Evolutionary conservation across 2,113 vertebrate species (phyloP), one percentile per base, ranked within the genome.

Genomic region (Sceloporus undulatus): DNA sequence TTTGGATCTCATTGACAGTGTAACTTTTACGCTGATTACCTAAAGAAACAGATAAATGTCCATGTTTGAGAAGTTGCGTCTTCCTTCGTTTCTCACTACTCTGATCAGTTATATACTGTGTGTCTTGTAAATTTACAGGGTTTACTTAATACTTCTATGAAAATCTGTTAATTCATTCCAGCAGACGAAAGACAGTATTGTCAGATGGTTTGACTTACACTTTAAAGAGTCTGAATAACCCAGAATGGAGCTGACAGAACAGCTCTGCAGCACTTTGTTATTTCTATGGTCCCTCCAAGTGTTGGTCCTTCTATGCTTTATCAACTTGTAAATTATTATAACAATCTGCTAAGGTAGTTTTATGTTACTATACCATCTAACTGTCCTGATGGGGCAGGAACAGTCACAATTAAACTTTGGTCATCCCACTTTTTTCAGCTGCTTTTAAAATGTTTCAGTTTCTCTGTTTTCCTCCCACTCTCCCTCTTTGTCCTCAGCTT

Each of bases 141-240:
- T 48, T 86, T 70, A 34, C 19, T 79, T 79, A 59, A 16, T 34
- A n/a, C 19, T 16, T 66, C 77, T 38, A 1, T n/a, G 29, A 82
- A 34, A 70, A 14, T 29, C 48, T 48, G 48, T 48, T 48, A 48
- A 48, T 48, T 48, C 14, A 10, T 29, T 6, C 25, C 38, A 71
- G 68, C 3, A 38, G 23, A 29, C 1, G 10, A 14, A 48, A 40
- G 27, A 8, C 9, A 68, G n/a, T 21, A 1, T 59, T 70, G 48
- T 34, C 34, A 38, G 10, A 19, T 70, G 48, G 23, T 9, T 9
- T 38, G 8, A 38, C 10, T 54, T 34, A 56, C 19, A 9, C 2
- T 70, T 86, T 66, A 68, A 79, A 54, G n/a, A n/a, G n/a, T 71
- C 68, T 38, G 66, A 79, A 86, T 13, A 77, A 76, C 14, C 54